Evolutionary conservation across 2,113 vertebrate species (phyloP).

Genomic region (Pachypanchax playfairii): DNA sequence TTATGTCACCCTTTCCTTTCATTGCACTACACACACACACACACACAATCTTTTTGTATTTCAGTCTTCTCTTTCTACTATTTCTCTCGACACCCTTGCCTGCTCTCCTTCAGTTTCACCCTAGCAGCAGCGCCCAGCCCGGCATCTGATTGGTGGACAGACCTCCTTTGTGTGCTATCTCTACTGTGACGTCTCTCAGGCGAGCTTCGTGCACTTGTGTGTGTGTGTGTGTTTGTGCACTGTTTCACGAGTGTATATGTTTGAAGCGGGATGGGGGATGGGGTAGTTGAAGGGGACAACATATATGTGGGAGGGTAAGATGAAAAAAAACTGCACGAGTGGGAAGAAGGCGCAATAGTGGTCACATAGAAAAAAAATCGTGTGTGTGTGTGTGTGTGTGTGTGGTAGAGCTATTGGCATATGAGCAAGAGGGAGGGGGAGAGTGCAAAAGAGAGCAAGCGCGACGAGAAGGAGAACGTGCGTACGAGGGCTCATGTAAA

Average conservation of each 20-base stretch:
- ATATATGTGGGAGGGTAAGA: constrained; percentile 62
- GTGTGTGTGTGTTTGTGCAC: constrained; percentile 9
- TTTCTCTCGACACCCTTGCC: constrained; percentile 43
- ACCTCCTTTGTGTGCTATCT: constrained; percentile 79
- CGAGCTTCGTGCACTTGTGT: constrained; percentile 46
- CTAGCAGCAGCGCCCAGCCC: constrained; percentile 80
- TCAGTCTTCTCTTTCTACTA: constrained; percentile 37
- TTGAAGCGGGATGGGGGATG: constrained; percentile 35
- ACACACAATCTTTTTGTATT: constrained; percentile 35
- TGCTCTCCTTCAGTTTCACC: constrained; percentile 74
- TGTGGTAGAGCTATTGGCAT: constrained; percentile 73
- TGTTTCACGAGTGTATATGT: constrained; percentile 62
- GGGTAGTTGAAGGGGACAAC: constrained; percentile 52
- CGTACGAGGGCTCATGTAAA: constrained; percentile 79
- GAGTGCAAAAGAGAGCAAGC: constrained; percentile 39
- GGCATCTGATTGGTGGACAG: constrained; percentile 75
- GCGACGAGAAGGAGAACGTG: constrained; percentile 60
- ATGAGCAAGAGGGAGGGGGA: constrained; percentile 53
- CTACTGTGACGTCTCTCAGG: constrained; percentile 77
- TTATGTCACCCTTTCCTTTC: constrained; percentile 52
- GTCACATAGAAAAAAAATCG: constrained; percentile 66
- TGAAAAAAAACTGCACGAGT: constrained; percentile 46
- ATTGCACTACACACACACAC: constrained; percentile 50
- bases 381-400: constrained; percentile 34
- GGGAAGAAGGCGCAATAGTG: constrained; percentile 68